Evolutionary conservation across 2,888 invertebrate species (phyloP).

Genomic region (Synanthedon myopaeformis): DNA sequence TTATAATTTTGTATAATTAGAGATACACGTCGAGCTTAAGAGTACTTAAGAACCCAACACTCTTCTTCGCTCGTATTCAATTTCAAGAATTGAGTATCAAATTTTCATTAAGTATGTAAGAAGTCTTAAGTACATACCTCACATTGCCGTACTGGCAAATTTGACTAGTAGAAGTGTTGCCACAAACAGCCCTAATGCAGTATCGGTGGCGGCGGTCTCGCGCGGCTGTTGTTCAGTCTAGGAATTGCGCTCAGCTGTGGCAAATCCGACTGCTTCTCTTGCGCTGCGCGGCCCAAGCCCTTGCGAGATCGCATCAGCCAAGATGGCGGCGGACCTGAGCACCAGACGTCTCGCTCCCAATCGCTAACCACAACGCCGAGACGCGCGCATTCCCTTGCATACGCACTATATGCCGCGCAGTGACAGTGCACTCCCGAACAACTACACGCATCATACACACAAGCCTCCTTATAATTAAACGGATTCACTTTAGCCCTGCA

Average conservation of each 20-base stretch:
- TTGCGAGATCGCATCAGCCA: conserved; percentile 43
- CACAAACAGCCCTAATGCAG: conserved; percentile 34
- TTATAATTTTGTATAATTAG: no score
- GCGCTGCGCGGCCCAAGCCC: conserved; percentile 14
- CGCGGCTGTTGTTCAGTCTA: conserved; percentile 39
- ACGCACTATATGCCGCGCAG: conserved; percentile 91
- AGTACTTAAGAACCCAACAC: no score
- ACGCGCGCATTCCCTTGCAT: conserved; percentile 87
- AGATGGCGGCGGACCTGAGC: conserved; percentile 60
- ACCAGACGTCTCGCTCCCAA: conserved; percentile 80
- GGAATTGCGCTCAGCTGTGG: conserved; percentile 36
- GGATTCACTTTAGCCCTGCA: conserved; percentile 86
- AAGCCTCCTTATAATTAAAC: conserved; percentile 86
- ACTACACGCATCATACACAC: conserved; percentile 89
- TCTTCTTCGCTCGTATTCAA: no score
- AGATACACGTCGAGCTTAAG: no score
- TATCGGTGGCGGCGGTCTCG: conserved; percentile 58
- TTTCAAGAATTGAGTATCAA: not conserved
- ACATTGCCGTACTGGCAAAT: conserved; percentile 49
- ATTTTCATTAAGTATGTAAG: not conserved
- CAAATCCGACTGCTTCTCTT: conserved; percentile 20
- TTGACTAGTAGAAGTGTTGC: conserved; percentile 60
- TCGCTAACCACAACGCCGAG: conserved; percentile 77
- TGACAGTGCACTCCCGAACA: conserved; percentile 85
- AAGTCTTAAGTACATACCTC: conserved; percentile 29